phyloP scores from a whole-genome alignment of 2,888 invertebrate species.

The Ophraella communa region DNA sequence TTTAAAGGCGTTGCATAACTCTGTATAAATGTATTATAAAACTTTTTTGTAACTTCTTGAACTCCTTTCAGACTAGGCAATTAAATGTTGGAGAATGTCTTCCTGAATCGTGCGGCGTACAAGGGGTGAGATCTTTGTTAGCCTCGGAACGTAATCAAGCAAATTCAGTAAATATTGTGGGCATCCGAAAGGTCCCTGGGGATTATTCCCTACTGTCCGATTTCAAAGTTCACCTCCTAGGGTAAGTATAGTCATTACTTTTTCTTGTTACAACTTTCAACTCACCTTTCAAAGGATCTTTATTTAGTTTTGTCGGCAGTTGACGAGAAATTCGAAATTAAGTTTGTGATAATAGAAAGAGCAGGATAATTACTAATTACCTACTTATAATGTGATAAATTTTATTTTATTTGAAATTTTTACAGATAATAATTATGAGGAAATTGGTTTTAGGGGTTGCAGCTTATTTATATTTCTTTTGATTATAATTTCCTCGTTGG shows the following conservation, averaged over 20 bases:
- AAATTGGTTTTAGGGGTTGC: constrained; percentile 5
- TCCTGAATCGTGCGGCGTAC: constrained; percentile 70
- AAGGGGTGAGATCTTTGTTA: constrained; percentile 62
- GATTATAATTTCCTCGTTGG: constrained; percentile 6
- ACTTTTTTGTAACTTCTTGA: constrained; percentile 7
- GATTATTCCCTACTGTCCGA: constrained; percentile 69
- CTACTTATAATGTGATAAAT: too few species aligned
- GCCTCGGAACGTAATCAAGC: constrained; percentile 52
- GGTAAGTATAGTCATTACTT: constrained; percentile 60
- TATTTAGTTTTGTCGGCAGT: neutral
- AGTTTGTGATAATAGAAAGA: neutral
- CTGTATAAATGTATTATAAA: too few species aligned
- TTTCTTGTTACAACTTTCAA: neutral
- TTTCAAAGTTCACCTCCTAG: constrained; percentile 70
- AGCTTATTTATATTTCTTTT: constrained; percentile 2
- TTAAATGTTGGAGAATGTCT: constrained; percentile 78
- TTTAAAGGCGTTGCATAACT: too few species aligned
- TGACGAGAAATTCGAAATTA: neutral
- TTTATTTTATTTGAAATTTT: too few species aligned
- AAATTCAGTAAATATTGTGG: constrained; percentile 63
- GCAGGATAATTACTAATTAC: too few species aligned
- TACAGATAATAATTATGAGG: too few species aligned
- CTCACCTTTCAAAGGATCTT: neutral
- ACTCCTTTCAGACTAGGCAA: constrained; percentile 65
- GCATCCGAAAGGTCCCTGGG: constrained; percentile 74